Base-by-base conservation (phyloP, 2,888 invertebrate genomes). In the Teleiodes luculella region DNA sequence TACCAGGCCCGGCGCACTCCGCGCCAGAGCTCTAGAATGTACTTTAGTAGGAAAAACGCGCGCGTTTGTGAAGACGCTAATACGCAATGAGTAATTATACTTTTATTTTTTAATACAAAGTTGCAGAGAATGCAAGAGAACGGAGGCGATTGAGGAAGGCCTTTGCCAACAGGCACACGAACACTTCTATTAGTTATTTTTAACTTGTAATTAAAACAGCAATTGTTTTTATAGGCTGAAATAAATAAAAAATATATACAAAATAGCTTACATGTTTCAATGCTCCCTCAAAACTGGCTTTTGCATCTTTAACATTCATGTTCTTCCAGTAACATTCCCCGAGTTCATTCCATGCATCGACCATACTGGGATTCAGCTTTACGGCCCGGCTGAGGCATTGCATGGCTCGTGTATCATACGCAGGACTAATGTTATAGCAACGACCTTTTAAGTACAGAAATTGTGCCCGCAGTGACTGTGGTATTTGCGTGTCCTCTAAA, bases 321-420 rank as follows among this genome's bases (percentile, higher is more conserved):
- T 95, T 95, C 80, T 97, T 97, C 94, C 96, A 96, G 75, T 95
- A 96, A 71, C 95, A 95, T 78, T 96, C 96, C 0, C 97, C 97
- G 0, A 97, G 88, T 75, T 96, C 95, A 72, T 96, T 96, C 97
- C 97, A 97, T 0, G 96, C 96, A 52, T 94, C 94, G 0, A 95
- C 92, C 53, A 95, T 80, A 64, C 93, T 94, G 0, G 96, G 96
- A 71, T 96, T 94, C 37, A 97, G 83, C 77, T 97, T 97, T 0
- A 97, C 94, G 3, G 97, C 94, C 77, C 95, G 95, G 48, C 95
- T 94, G 45, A 97, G 86, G 49, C 92, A 90, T 66, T 94, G 94
- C 58, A 94, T 93, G 0, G 95, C 95, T 65, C 93, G 91, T 13
- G 92, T 90, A 66, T 93, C 92, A 70, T 93, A 95, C 31, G 91